Evolutionary conservation across 2,888 invertebrate genomes (phyloP), one percentile per base, ranked within the genome.

Genomic region (Octodonta nipae): DNA sequence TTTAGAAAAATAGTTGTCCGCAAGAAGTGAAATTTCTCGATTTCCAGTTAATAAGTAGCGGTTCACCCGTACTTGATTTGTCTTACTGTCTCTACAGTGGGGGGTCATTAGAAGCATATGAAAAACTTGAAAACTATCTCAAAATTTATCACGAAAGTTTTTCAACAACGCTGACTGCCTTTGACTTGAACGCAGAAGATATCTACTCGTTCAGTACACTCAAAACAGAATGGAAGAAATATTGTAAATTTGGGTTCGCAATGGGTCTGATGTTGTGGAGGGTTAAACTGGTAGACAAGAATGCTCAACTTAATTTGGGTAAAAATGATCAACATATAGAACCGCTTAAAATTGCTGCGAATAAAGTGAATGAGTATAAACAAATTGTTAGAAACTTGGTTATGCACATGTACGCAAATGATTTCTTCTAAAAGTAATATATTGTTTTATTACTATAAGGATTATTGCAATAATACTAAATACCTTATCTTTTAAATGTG

Each of bases 41-140:
- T 27, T 45, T 34, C 30, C 44, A 45, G 29, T 11, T 43, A 2
- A 10, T 28, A 3, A 28, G 25, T 15, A n/a, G 13, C 3, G 36
- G 32, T 2, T 33, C 32, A 27, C 44, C 44, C 1, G 48, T 36
- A 8, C 30, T 35, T 24, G 55, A 55, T 34, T 32, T 55, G 25
- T 32, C 45, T 4, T 54, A 54, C 30, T 33, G 43, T 30, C 14
- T 55, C 4, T 52, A 47, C 28, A 46, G 46, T 10, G 49, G 48
- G 15, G 42, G 42, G 27, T 33, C 43, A 3, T 42, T 42, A n/a
- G 43, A 50, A 15, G 30, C 46, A 12, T 36, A 49, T 3, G 30
- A 45, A 27, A 32, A 50, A 12, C 47, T 41, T 10, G 41, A 53
- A n/a, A 30, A 45, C 4, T 32, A 51, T n/a, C 28, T 54, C 2